Conservation (phyloP, 2,113 vertebrate genomes). For the Sorex araneus region DNA sequence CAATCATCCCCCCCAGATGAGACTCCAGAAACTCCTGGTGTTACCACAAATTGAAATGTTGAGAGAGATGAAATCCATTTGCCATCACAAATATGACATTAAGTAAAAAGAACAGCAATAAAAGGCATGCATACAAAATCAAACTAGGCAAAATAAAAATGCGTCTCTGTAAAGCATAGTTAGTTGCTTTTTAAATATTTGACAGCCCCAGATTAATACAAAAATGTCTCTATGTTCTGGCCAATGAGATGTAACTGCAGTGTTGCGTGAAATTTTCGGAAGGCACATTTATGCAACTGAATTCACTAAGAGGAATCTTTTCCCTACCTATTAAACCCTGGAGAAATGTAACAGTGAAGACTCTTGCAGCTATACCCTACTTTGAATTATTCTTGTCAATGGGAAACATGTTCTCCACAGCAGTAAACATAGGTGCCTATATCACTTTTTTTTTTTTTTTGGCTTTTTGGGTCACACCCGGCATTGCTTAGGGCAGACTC, state of each 20-base stretch:
- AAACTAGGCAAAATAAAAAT: background rate
- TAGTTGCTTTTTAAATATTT: background rate
- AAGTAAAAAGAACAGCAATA: background rate
- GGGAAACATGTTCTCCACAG: fast-evolving
- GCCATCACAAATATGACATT: background rate
- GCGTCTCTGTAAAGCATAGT: background rate
- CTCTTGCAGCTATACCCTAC: background rate
- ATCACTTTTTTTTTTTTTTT: background rate
- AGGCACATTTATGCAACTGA: background rate
- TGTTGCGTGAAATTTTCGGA: background rate
- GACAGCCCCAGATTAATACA: background rate
- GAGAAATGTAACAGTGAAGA: background rate
- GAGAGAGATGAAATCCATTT: constrained; percentile 17
- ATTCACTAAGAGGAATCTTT: background rate
- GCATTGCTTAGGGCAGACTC: no score
- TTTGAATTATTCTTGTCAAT: background rate
- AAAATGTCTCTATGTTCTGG: background rate
- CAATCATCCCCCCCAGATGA: background rate
- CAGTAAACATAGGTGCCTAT: background rate
- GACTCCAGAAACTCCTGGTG: background rate
- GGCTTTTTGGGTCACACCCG: no score
- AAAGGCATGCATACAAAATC: background rate
- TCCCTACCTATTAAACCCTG: background rate
- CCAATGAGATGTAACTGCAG: background rate
- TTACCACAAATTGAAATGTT: background rate